Evolutionary conservation across 1,140 invertebrate genomes (phyloP), one percentile per base, ranked within the genome.

Genomic region (Nephotettix cincticeps): DNA sequence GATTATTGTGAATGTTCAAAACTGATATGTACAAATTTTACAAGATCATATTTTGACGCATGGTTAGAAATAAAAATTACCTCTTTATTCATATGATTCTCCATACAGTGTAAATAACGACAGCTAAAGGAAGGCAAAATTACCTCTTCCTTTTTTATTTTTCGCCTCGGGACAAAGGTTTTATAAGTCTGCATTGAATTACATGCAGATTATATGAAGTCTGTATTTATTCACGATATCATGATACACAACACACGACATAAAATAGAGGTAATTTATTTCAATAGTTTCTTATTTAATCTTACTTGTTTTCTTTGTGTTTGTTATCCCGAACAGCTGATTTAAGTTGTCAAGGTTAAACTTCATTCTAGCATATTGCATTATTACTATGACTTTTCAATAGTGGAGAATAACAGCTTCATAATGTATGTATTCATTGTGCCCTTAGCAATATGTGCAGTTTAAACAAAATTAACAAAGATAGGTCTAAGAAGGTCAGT

Each of bases 191-290:
- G 47, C 14, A 51, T 36, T 36, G 4, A 51, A 51, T 51, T 9
- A 51, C 14, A 51, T 51, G 47, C 47, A 51, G 47, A 17, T 51
- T 51, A 11, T 51, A 51, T 51, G 47, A 51, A 51, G 47, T 51
- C 47, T 51, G 64, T 66, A n/a, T 66, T 45, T 66, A 66, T 45
- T 66, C 64, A 45, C 54, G 29, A 29, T 30, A 74, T 32, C 23
- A 74, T 74, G 73, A 74, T 74, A 27, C 73, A 74, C 36, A 72
- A 64, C 45, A 70, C 71, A 21, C 68, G 67, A 63, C 73, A 74
- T 30, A 72, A 72, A 70, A 70, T 74, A 21, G 73, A 74, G 71
- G 70, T 74, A 69, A 67, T 6, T 36, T 6, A 6, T 6, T 40
- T 63, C 17, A 43, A 28, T 3, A 47, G 58, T 70, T 40, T 58